These are phyloP conservation scores for Anthoscopus minutus DNA, from an alignment of 2,113 vertebrate species.

Conservation along the genomic window DNA sequence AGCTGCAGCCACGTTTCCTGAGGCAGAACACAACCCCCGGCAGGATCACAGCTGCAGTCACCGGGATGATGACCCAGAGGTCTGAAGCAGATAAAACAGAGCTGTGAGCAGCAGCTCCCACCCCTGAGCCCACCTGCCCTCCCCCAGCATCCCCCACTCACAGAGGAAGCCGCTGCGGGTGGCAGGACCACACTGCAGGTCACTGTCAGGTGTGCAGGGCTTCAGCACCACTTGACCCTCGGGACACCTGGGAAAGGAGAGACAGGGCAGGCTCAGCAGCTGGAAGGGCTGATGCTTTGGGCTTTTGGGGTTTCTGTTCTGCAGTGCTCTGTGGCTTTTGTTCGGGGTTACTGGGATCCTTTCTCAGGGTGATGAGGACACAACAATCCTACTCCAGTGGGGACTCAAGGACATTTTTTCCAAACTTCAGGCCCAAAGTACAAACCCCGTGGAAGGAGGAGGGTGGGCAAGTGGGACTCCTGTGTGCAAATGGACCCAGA, in stretches of 20 bases:
- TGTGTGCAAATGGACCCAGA: too few relatives aligned
- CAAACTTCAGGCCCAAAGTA: too few relatives aligned
- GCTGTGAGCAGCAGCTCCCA: background rate
- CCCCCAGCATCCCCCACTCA: background rate
- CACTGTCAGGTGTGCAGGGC: background rate
- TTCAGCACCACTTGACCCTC: background rate
- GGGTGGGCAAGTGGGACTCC: too few relatives aligned
- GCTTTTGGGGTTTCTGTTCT: too few relatives aligned
- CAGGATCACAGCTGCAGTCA: rapidly evolving
- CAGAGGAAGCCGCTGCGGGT: rapidly evolving
- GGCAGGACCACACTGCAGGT: background rate
- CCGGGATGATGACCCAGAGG: rapidly evolving
- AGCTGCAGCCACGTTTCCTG: rapidly evolving
- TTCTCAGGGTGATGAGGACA: too few relatives aligned
- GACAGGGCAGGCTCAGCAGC: rapidly evolving
- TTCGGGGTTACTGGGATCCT: too few relatives aligned
- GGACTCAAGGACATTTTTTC: too few relatives aligned
- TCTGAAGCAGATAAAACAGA: background rate
- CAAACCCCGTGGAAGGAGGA: too few relatives aligned
- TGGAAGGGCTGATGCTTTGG: too few relatives aligned
- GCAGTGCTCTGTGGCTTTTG: too few relatives aligned
- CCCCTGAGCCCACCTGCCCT: rapidly evolving
- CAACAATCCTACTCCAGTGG: too few relatives aligned
- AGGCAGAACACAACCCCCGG: rapidly evolving
- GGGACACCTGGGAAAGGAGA: background rate